Evolutionary conservation across 2,888 invertebrate genomes (phyloP), one percentile per base, ranked within the genome.

Genomic region (Latrodectus elegans): DNA sequence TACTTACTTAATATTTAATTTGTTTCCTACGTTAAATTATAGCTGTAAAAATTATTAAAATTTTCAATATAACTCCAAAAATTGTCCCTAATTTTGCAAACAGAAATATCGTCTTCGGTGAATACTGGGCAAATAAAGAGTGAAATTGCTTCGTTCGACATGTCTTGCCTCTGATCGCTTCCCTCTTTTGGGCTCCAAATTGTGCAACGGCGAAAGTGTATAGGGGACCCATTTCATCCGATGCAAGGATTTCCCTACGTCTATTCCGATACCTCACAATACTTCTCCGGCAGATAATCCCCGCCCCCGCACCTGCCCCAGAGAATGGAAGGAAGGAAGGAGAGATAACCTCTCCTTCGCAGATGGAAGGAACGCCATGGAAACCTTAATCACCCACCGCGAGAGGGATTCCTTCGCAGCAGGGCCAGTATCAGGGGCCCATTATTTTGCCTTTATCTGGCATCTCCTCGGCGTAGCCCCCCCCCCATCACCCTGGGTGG

Each of bases 371-470:
- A 74, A 68, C 76, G 76, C 6, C 65, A 22, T 38, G 51, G 70
- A 64, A 53, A 65, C 76, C 77, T 81, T 81, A 81, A 81, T 86
- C 81, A 86, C 81, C 86, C 68, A 68, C 53, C 51, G 68, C 72
- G 64, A 51, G 51, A 52, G 77, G 64, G 81, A 76, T 81, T 80
- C 81, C 75, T 79, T 74, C 68, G 60, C 64, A 60, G 77, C 77
- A 49, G 60, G 70, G 72, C 76, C 72, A 81, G 86, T 81, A 73
- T 81, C 86, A 81, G 68, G 80, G 86, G 72, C 86, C 86, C 86
- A 86, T 86, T 86, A 86, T 86, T 86, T 81, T 86, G 86, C 86
- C 86, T 86, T 86, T 86, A 86, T 86, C 86, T 86, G 72, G 76
- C 80, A 81, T 82, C 79, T 72, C 70, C 38, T 72, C 22, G 17